phyloP scores from a whole-genome alignment of 2,888 invertebrate genomes.

The Tetramorium bicarinatum region DNA sequence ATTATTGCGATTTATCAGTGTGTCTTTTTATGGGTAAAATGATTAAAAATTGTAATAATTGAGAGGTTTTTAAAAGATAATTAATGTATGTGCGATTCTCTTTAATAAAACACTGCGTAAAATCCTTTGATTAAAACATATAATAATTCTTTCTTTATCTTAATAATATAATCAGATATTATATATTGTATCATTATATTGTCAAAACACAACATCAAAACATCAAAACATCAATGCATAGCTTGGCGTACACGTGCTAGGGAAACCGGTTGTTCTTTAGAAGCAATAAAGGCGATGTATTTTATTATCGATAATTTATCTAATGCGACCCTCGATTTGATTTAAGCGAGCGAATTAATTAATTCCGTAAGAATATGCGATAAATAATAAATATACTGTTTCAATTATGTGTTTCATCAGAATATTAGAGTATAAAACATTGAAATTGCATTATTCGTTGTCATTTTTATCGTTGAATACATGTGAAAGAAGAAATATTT shows the following conservation, averaged over 20 bases:
- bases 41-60: not conserved
- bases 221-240: too few relatives aligned
- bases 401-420: not conserved
- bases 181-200: not conserved
- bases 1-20: slow-evolving; percentile 20
- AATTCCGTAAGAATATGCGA: not conserved
- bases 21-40: not conserved
- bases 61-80: not conserved
- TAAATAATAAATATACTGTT: not conserved
- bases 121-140: not conserved
- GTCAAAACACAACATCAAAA: slow-evolving; percentile 18
- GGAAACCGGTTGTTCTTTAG: slow-evolving; percentile 37
- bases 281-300: not conserved
- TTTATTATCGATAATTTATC: slow-evolving; percentile 37
- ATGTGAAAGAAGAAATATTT: not conserved
- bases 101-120: not conserved
- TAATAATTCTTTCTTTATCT: not conserved
- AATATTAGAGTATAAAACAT: not conserved
- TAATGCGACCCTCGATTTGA: not conserved
- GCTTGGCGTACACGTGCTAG: not conserved
- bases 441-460: not conserved
- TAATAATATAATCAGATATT: not conserved
- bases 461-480: not conserved
- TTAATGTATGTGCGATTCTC: not conserved
- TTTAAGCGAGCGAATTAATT: slow-evolving; percentile 32